Evolutionary conservation across 2,113 vertebrate genomes (phyloP).

Genomic region (Genyomyrus donnyi): DNA sequence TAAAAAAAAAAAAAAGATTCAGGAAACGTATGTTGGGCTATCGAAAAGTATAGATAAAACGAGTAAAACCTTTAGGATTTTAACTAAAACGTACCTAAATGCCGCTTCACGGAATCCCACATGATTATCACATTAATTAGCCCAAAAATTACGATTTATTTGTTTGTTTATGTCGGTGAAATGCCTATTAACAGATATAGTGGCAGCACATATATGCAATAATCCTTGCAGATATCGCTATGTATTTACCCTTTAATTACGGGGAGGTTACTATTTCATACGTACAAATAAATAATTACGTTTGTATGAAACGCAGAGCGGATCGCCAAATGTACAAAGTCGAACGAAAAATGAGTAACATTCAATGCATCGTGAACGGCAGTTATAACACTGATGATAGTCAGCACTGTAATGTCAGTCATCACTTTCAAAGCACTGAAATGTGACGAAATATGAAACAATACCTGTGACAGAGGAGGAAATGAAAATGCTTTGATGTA

Average conservation of each 20-base stretch:
- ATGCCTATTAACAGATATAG: not conserved
- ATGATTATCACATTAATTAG: not conserved
- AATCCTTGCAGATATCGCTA: not conserved
- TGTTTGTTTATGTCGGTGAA: not conserved
- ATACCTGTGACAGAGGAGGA: slow-evolving; percentile 12
- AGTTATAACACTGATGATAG: slow-evolving; percentile 36
- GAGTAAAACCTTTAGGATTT: not conserved
- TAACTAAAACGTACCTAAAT: not conserved
- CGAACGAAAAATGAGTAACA: slow-evolving; percentile 38
- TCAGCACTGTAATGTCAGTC: slow-evolving; percentile 35
- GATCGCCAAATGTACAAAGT: slow-evolving; percentile 25
- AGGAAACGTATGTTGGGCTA: not conserved
- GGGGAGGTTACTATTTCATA: slow-evolving; percentile 13
- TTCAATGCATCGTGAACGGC: slow-evolving; percentile 38
- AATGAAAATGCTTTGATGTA: slow-evolving; percentile 20
- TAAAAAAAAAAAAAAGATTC: not conserved
- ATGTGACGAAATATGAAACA: not conserved
- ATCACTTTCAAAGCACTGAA: slow-evolving; percentile 27
- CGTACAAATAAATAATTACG: slow-evolving; percentile 21
- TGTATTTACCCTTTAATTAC: not conserved
- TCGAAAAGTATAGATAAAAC: not conserved
- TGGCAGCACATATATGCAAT: not conserved
- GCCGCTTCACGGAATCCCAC: not conserved
- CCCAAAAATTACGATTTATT: not conserved
- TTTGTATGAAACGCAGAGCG: slow-evolving; percentile 18